These are phyloP conservation scores for Xyrichtys novacula DNA, from an alignment of 2,797 vertebrate genomes.

Conservation along the genomic window DNA sequence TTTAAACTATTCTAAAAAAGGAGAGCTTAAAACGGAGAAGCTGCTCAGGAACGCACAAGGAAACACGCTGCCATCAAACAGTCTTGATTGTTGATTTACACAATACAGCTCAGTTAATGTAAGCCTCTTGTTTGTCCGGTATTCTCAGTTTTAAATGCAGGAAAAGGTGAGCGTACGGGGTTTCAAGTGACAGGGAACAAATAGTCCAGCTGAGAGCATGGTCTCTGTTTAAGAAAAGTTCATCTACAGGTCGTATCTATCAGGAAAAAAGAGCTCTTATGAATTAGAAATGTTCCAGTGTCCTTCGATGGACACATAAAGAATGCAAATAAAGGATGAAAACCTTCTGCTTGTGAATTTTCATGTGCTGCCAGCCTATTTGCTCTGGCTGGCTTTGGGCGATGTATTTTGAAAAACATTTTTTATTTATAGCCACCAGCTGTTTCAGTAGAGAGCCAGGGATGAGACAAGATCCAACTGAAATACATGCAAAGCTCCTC, in stretches of 20 bases:
- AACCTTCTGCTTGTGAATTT: slow-evolving; percentile 19
- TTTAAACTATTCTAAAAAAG: neutral
- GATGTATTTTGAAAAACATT: neutral
- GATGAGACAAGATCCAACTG: slow-evolving; percentile 2
- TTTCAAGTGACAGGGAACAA: slow-evolving; percentile 68
- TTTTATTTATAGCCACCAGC: slow-evolving; percentile 18
- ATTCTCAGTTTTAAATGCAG: slow-evolving; percentile 44
- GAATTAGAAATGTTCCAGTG: slow-evolving; percentile 9
- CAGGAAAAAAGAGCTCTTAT: slow-evolving; percentile 12
- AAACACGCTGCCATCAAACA: neutral
- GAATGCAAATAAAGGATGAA: slow-evolving; percentile 22
- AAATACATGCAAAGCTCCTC: slow-evolving; percentile 2
- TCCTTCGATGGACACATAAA: slow-evolving; percentile 6
- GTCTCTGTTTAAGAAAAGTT: slow-evolving; percentile 17
- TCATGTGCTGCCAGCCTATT: neutral
- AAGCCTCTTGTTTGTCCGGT: slow-evolving; percentile 16
- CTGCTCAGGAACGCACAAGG: neutral
- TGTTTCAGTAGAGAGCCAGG: slow-evolving; percentile 11
- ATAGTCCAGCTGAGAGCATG: slow-evolving; percentile 43
- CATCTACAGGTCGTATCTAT: slow-evolving; percentile 17
- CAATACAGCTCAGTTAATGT: slow-evolving; percentile 8
- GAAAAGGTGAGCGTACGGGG: slow-evolving; percentile 42
- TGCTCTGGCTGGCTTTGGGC: slow-evolving; percentile 7
- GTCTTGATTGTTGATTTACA: slow-evolving; percentile 14
- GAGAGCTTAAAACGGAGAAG: neutral